Conservation (phyloP, 1,140 invertebrate species). For the Orussus abietinus region DNA sequence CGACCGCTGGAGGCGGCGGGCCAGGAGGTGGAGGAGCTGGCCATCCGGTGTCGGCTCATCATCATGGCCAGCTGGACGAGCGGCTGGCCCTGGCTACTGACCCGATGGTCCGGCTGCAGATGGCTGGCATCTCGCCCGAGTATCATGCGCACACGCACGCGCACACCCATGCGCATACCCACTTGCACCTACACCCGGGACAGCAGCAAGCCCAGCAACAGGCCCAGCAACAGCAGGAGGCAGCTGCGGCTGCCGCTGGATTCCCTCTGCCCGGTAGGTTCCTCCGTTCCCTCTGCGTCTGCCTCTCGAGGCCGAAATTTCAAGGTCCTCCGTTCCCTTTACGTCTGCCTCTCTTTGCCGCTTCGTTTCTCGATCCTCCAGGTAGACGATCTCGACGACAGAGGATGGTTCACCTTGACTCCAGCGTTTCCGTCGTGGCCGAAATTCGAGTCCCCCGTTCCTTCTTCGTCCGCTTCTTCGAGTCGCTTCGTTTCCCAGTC, state of each 20-base stretch:
- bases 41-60: constrained; percentile 49
- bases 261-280: constrained; percentile 61
- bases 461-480: too few relatives aligned
- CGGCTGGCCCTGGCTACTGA: constrained; percentile 68
- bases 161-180: constrained; percentile 86
- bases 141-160: constrained; percentile 81
- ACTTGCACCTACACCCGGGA: constrained; percentile 83
- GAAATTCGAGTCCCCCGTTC: too few relatives aligned
- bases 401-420: too few relatives aligned
- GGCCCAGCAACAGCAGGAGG: constrained; percentile 57
- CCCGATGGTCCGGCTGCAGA: constrained; percentile 77
- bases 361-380: too few relatives aligned
- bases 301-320: too few relatives aligned
- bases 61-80: constrained; percentile 65
- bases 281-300: too few relatives aligned
- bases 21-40: constrained; percentile 26
- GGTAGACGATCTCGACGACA: too few relatives aligned
- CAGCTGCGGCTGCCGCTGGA: constrained; percentile 54
- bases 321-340: too few relatives aligned
- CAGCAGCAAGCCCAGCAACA: constrained; percentile 74
- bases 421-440: too few relatives aligned
- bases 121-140: constrained; percentile 78
- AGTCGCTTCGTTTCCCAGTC: too few relatives aligned
- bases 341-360: too few relatives aligned
- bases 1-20: constrained; percentile 31